phyloP scores from a whole-genome alignment of 2,888 invertebrate species.

The Drosophila paracracens region DNA sequence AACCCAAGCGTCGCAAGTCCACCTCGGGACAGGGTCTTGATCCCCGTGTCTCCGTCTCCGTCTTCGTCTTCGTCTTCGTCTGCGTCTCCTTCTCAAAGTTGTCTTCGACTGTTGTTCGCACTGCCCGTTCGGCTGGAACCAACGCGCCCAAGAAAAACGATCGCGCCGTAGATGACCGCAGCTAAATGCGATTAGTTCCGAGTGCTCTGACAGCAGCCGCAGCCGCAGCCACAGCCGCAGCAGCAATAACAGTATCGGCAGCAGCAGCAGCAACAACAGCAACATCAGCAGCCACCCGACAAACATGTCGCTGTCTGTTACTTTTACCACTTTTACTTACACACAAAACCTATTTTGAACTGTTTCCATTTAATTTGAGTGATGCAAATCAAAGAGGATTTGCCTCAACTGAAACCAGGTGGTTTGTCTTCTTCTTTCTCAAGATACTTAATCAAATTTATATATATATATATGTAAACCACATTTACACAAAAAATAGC shows the following conservation, averaged over 20 bases:
- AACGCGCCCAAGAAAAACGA: conserved; percentile 72
- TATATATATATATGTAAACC: background rate
- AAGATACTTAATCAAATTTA: background rate
- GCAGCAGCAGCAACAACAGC: conserved; percentile 6
- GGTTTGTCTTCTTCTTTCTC: background rate
- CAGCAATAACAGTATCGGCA: conserved; percentile 20
- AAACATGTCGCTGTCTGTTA: conserved; percentile 27
- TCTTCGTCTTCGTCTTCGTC: background rate
- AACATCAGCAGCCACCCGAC: conserved; percentile 34
- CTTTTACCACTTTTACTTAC: background rate
- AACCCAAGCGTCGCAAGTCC: conserved; percentile 63
- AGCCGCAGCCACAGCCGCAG: conserved; percentile 1
- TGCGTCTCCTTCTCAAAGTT: conserved; percentile 2
- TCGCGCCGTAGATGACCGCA: conserved; percentile 83
- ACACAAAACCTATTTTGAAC: background rate
- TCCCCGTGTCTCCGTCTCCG: background rate
- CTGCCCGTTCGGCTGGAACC: conserved; percentile 71
- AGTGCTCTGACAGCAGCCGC: conserved; percentile 73
- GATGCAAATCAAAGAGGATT: background rate
- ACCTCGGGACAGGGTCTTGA: conserved; percentile 40
- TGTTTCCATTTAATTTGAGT: background rate
- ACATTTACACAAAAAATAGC: background rate
- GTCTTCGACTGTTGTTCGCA: conserved; percentile 30
- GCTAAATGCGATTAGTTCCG: conserved; percentile 83
- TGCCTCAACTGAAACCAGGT: background rate